Percentiles rank a stretch among this genome's conserved stretches.
Evolutionary conservation across 1,140 invertebrate genomes (phyloP).

Genomic region (Drosophila nigromelanica): DNA sequence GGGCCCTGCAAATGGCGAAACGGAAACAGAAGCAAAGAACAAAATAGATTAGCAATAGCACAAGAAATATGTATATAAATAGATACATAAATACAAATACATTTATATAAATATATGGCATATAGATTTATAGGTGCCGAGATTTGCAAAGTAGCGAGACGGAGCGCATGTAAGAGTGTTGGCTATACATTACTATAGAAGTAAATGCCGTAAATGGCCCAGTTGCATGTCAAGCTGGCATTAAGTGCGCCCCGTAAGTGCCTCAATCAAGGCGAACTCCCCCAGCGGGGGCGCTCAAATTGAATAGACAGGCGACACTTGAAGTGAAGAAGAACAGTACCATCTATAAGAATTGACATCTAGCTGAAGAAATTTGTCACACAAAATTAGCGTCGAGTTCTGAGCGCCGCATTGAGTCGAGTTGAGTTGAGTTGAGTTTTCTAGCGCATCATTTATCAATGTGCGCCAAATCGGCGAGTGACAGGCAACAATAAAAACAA

Average conservation of each 20-base stretch:
- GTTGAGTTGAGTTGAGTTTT: conserved; percentile 22
- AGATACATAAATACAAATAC: conserved; percentile 1
- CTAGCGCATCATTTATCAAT: conserved; percentile 73
- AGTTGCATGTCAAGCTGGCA: conserved; percentile 60
- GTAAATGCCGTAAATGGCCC: conserved; percentile 26
- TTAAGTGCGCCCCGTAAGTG: conserved; percentile 44
- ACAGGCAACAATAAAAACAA: conserved; percentile 75
- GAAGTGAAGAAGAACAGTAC: conserved; percentile 16
- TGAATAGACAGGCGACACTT: conserved; percentile 42
- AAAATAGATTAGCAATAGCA: conserved; percentile 44
- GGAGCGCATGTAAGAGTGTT: background rate
- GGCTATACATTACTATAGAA: conserved; percentile 11
- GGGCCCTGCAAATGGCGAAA: conserved; percentile 28
- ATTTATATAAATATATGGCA: background rate
- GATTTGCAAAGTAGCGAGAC: background rate
- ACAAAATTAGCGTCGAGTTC: conserved; percentile 66
- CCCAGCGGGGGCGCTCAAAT: conserved; percentile 33
- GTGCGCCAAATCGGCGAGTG: conserved; percentile 66
- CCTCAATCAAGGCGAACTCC: conserved; percentile 28
- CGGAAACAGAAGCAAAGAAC: conserved; percentile 31
- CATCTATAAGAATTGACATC: conserved; percentile 62
- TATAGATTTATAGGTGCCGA: background rate
- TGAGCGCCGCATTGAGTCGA: conserved; percentile 18
- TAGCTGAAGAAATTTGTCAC: conserved; percentile 66
- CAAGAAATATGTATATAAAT: conserved; percentile 20